phyloP scores from a whole-genome alignment of 2,888 invertebrate genomes.

The Agrotis exclamationis region DNA sequence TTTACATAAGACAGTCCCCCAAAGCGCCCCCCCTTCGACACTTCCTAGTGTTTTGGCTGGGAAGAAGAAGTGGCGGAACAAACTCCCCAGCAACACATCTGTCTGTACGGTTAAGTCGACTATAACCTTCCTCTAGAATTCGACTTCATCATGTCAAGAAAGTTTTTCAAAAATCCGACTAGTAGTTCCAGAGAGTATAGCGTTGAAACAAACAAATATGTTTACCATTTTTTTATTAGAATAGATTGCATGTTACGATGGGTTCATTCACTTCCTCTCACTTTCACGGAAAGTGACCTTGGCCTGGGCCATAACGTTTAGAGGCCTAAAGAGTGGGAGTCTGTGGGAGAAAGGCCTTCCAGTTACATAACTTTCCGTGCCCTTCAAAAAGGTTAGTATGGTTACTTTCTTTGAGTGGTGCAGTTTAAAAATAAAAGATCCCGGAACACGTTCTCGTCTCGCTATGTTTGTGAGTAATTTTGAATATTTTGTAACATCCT shows the following conservation, averaged over 20 bases:
- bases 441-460: constrained; percentile 14
- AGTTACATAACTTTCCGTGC: constrained; percentile 57
- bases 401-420: constrained; percentile 51
- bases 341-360: constrained; percentile 68
- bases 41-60: too few relatives aligned
- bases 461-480: constrained; percentile 52
- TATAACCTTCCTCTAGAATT: too few relatives aligned
- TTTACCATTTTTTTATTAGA: too few relatives aligned
- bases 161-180: too few relatives aligned
- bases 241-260: constrained; percentile 24
- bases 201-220: too few relatives aligned
- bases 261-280: constrained; percentile 61
- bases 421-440: constrained; percentile 26
- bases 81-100: too few relatives aligned
- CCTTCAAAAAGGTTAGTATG: constrained; percentile 56
- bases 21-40: too few relatives aligned
- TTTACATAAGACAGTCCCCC: too few relatives aligned
- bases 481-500: constrained; percentile 12
- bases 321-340: constrained; percentile 60
- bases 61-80: too few relatives aligned
- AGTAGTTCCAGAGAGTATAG: too few relatives aligned
- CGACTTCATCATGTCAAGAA: too few relatives aligned
- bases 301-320: constrained; percentile 53
- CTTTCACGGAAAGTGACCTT: constrained; percentile 57
- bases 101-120: too few relatives aligned